Evolutionary conservation across 92 coral and sea anemone species (phyloP), one percentile per base, ranked within the genome.

Genomic region (Meandrina meandrites): DNA sequence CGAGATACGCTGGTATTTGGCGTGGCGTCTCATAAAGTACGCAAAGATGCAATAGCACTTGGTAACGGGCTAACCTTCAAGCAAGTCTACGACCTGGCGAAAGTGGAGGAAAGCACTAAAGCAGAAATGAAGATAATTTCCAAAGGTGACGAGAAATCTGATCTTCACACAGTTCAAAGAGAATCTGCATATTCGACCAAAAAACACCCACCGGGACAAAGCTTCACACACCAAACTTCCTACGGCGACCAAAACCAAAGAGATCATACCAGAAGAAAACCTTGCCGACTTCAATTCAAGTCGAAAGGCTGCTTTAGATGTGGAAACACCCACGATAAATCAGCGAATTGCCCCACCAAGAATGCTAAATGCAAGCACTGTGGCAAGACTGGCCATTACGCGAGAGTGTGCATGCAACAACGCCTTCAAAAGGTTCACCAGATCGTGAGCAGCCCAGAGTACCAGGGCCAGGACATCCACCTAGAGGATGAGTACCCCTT

Each of bases 391-490:
- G 42, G 86, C 76, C 86, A 82, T 37, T 81, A 81, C 27, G 79
- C 76, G 35, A 35, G 53, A 16, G 81, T 36, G 81, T 74, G 81
- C 37, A 84, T 84, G 81, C 54, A 75, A 11, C 70, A 34, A 32
- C 56, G 56, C 70, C 32, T 84, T 3, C 87, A 74, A 48, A 72
- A 82, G 24, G 80, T 70, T 21, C 81, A 84, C 42, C 51, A 67
- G 22, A 84, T 54, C 15, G 81, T 84, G 60, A 75, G 60, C 24
- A 72, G 86, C 66, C 90, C 77, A 32, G 82, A 72, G 70, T 90
- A 90, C 36, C 37, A 80, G 50, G 89, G 90, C 30, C 89, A 79
- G 78, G 86, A 85, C 87, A 89, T 89, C 24, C 86, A 84, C 69
- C 80, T 77, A 34, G 84, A 84, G 45, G 70, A 75, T 27, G 72